Evolutionary conservation across 2,888 invertebrate genomes (phyloP).

Genomic region (Sarcophaga caerulescens): DNA sequence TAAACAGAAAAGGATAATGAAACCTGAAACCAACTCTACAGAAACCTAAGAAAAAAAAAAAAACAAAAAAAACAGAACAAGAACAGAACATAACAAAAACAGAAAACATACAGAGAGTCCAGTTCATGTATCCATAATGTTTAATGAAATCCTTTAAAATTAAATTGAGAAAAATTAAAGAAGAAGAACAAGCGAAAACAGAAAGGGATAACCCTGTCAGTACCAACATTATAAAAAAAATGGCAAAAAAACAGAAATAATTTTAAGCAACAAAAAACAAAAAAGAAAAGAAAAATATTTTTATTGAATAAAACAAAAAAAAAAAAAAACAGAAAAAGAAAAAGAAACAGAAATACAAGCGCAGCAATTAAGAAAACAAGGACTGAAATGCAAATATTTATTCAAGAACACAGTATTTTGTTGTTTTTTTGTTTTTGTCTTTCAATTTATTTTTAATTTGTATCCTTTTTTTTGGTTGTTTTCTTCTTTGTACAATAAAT

Average conservation of each 20-base stretch:
- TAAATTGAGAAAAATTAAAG: background rate
- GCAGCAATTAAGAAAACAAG: constrained; percentile 67
- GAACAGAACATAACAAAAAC: background rate
- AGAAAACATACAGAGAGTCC: background rate
- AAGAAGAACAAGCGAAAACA: background rate
- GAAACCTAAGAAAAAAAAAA: background rate
- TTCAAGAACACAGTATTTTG: constrained; percentile 28
- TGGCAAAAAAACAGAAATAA: constrained; percentile 24
- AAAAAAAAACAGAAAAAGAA: constrained; percentile 30
- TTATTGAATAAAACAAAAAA: constrained; percentile 30
- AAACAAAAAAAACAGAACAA: background rate
- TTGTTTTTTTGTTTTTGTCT: background rate
- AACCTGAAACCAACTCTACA: constrained; percentile 7
- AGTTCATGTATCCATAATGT: background rate
- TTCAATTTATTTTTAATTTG: constrained; percentile 5
- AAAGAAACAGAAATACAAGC: constrained; percentile 31
- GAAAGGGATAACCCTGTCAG: background rate
- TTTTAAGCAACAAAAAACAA: no score
- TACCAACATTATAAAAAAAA: constrained; percentile 17
- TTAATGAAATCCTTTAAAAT: background rate
- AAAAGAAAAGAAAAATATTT: background rate
- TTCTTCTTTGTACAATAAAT: background rate
- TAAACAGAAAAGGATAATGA: constrained; percentile 43
- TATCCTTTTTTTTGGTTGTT: background rate
- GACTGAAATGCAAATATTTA: constrained; percentile 66